phyloP scores from a whole-genome alignment of 2,797 vertebrate genomes.

The Phoxinus dragarum region DNA sequence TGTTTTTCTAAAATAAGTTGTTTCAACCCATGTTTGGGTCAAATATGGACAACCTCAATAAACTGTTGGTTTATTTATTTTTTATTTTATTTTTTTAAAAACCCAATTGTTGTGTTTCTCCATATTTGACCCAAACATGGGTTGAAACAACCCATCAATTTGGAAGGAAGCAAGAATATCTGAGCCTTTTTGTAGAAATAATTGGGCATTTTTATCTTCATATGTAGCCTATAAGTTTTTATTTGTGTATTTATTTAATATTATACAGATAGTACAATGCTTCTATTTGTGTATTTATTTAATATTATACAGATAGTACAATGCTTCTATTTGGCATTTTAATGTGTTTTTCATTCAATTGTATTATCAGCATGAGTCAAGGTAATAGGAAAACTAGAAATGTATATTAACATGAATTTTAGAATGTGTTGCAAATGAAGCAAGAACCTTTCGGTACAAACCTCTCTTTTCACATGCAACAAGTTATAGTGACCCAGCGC shows the following conservation, averaged over 20 bases:
- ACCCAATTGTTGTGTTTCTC: not conserved
- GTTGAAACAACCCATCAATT: not conserved
- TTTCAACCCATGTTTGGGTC: too few relatives aligned
- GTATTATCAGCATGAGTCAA: too few relatives aligned
- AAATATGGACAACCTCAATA: too few relatives aligned
- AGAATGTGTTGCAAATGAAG: not conserved
- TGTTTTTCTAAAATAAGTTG: too few relatives aligned
- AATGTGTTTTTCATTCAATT: not conserved
- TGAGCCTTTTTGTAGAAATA: not conserved
- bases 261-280: not conserved
- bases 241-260: not conserved
- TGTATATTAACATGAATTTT: not conserved
- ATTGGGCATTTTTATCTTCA: not conserved
- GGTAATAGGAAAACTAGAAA: not conserved
- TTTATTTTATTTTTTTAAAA: too few relatives aligned
- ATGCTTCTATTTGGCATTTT: not conserved
- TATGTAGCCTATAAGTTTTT: not conserved
- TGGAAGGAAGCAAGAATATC: not conserved
- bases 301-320: not conserved
- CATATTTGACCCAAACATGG: not conserved
- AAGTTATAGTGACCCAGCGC: not conserved
- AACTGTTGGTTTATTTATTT: too few relatives aligned
- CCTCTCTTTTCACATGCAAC: too few relatives aligned
- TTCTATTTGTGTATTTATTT: not conserved
- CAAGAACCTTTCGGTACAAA: not conserved